Conservation (phyloP, 2,797 vertebrate species). For the Psittacula echo region DNA sequence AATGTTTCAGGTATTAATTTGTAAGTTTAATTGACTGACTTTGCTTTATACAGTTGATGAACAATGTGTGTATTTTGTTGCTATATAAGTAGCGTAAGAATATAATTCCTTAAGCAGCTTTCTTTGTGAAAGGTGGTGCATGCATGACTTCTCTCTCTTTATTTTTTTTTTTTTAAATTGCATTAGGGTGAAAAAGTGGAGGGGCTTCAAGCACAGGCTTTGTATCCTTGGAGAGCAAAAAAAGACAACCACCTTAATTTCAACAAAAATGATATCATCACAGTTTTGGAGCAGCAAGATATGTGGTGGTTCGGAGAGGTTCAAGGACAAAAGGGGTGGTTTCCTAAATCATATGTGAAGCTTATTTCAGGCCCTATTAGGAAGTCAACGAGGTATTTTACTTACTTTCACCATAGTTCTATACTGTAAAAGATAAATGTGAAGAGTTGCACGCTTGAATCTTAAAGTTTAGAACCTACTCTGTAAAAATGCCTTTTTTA, state of each 20-base stretch:
- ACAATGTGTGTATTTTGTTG: not conserved
- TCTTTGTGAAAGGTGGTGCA: not conserved
- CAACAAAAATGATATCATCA: conserved; percentile 97
- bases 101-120: not conserved
- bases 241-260: conserved; percentile 99
- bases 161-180: not conserved
- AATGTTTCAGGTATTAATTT: not conserved
- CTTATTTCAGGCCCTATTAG: conserved; percentile 88
- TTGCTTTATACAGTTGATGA: not conserved
- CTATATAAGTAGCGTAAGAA: not conserved
- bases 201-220: conserved; percentile 95
- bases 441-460: not conserved
- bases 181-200: conserved; percentile 96
- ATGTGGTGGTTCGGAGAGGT: conserved; percentile 99
- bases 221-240: conserved; percentile 98
- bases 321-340: conserved; percentile 97
- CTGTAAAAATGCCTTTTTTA: not conserved
- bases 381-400: conserved; percentile 89
- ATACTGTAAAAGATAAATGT: not conserved
- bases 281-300: conserved; percentile 97
- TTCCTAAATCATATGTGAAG: conserved; percentile 98
- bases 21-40: not conserved
- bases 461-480: not conserved
- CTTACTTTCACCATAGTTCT: not conserved
- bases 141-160: not conserved